Base-by-base conservation (phyloP, 2,113 vertebrate species). In the Hyperopisus bebe region DNA sequence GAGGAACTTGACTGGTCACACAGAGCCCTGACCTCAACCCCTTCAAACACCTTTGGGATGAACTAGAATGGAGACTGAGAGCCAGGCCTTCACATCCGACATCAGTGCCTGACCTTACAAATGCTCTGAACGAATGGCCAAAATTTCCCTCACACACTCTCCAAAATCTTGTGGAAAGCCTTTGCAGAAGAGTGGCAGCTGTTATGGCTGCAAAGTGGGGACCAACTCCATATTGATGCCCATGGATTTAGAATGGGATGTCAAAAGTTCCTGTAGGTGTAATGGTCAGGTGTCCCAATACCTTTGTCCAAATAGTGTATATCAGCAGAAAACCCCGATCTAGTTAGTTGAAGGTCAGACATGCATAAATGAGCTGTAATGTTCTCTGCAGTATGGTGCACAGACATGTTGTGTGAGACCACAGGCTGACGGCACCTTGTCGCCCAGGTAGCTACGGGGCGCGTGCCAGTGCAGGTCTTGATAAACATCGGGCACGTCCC, bases 401-500 rank as follows among this genome's bases (percentile, higher is more conserved):
- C 27, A 35, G 66, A 17, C 31, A 74, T 74, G 27, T 15, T 13
- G 10, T 15, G 74, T 3, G 31, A 19, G 13, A 8, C 35, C 74
- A 35, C 74, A 8, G 31, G 15, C 13, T 35, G 74, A 42, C 6
- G 17, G 74, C 74, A 98, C 98, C 95, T 96, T 96, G 93, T 99
- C 98, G 39, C 97, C 98, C 24, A 98, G 96, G 93, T 99, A 99
- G 35, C 95, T 94, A 80, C 87, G 94, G 0, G 98, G 97, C 0
- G 98, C 97, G 8, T 97, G 95, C 98, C 98, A 99, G 93, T 98
- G 97, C 4, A 99, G 97, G 84, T 99, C 98, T n/a, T 98, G 97
- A 91, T 96, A 96, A n/a, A 96, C 95, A 50, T 98, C 97, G 0
- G 93, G 94, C 3, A 97, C 93, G 0, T 93, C 96, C 10, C 92